phyloP scores from a whole-genome alignment of 2,797 vertebrate genomes.

The Sebastes variabilis region DNA sequence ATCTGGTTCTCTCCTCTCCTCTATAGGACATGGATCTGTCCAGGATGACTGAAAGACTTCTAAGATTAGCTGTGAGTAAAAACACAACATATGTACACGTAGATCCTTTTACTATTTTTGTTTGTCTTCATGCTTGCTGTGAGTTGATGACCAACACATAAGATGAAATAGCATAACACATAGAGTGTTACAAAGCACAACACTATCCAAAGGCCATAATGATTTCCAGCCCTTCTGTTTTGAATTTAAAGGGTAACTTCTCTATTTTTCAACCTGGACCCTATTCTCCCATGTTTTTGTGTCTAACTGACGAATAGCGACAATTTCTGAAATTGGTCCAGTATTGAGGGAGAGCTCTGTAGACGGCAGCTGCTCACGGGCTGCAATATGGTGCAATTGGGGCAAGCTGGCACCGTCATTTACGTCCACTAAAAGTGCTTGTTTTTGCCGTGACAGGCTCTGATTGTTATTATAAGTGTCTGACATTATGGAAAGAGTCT shows the following conservation, averaged over 20 bases:
- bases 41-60: constrained; percentile 89
- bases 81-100: not conserved
- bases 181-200: not conserved
- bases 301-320: too few relatives aligned
- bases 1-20: not conserved
- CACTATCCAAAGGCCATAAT: not conserved
- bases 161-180: not conserved
- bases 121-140: not conserved
- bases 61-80: constrained; percentile 91
- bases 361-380: too few relatives aligned
- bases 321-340: too few relatives aligned
- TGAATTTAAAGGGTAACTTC: not conserved
- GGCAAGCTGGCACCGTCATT: too few relatives aligned
- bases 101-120: not conserved
- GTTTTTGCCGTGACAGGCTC: too few relatives aligned
- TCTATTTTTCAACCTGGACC: not conserved
- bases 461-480: too few relatives aligned
- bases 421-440: too few relatives aligned
- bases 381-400: too few relatives aligned
- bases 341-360: too few relatives aligned
- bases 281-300: too few relatives aligned
- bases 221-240: not conserved
- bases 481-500: too few relatives aligned
- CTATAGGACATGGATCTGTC: constrained; percentile 92
- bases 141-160: not conserved